Conservation (phyloP, 2,888 invertebrate species). For the Monopis laevigella region DNA sequence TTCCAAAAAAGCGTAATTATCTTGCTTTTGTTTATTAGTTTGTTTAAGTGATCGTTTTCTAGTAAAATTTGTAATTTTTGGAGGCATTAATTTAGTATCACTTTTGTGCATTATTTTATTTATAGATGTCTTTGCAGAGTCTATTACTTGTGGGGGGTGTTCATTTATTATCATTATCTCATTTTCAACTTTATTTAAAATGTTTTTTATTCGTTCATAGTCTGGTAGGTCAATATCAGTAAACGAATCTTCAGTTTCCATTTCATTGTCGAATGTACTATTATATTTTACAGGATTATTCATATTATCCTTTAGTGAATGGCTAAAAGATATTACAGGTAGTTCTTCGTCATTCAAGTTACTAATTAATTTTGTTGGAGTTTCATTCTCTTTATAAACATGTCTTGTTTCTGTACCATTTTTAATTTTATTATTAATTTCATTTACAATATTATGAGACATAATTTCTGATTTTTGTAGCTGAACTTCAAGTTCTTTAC, state of each 20-base stretch:
- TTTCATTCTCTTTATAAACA: no score
- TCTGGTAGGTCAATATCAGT: slow-evolving; percentile 28
- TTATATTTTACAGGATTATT: no score
- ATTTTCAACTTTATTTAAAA: slow-evolving; percentile 42
- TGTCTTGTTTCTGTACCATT: no score
- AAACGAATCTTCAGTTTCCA: not conserved
- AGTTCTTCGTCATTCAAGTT: no score
- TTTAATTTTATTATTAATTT: no score
- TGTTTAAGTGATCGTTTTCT: slow-evolving; percentile 18
- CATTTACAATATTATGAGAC: no score
- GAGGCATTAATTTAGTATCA: slow-evolving; percentile 2
- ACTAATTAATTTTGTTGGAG: no score
- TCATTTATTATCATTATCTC: slow-evolving; percentile 34
- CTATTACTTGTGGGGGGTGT: no score
- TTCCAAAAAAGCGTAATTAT: slow-evolving; percentile 40
- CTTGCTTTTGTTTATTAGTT: slow-evolving; percentile 20
- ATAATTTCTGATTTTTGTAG: no score
- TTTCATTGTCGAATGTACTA: slow-evolving; percentile 11
- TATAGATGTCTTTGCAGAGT: not conserved
- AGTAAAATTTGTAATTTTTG: slow-evolving; percentile 8
- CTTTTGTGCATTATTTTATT: not conserved
- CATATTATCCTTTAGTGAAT: no score
- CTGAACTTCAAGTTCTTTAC: slow-evolving; percentile 31
- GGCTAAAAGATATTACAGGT: no score
- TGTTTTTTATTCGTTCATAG: slow-evolving; percentile 32